phyloP scores from a whole-genome alignment of 2,888 invertebrate species.

The Pyrochroa serraticornis region DNA sequence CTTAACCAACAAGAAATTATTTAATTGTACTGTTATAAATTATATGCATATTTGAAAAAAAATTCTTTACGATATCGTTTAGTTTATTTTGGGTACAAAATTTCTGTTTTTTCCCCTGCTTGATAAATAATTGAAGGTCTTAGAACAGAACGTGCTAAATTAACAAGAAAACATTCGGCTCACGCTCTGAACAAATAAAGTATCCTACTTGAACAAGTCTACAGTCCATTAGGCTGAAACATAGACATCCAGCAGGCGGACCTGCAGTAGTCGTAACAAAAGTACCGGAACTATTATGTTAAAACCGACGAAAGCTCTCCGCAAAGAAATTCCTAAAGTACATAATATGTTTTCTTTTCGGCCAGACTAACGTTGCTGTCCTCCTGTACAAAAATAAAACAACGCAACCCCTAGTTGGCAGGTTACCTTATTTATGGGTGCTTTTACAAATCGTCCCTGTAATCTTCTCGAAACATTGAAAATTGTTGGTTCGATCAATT shows the following conservation, averaged over 20 bases:
- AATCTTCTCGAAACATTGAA: background rate
- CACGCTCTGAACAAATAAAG: slow-evolving; percentile 42
- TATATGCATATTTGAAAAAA: no score
- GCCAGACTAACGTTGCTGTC: slow-evolving; percentile 19
- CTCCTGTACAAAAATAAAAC: slow-evolving; percentile 17
- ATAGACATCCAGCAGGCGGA: slow-evolving; percentile 39
- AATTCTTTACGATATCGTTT: no score
- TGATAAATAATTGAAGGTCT: background rate
- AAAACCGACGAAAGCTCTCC: slow-evolving; percentile 31
- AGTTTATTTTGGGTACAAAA: no score
- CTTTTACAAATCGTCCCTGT: slow-evolving; percentile 5
- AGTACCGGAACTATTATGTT: slow-evolving; percentile 35
- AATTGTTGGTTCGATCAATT: background rate
- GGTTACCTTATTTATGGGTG: slow-evolving; percentile 15
- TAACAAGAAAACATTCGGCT: slow-evolving; percentile 32
- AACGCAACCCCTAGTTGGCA: slow-evolving; percentile 15
- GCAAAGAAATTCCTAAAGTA: slow-evolving; percentile 24
- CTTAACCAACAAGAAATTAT: no score
- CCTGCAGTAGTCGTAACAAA: slow-evolving; percentile 31
- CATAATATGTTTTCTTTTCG: slow-evolving; percentile 32
- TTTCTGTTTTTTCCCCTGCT: no score
- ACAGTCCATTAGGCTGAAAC: slow-evolving; percentile 43
- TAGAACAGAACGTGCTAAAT: slow-evolving; percentile 13
- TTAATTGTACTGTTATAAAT: no score
- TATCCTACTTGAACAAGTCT: slow-evolving; percentile 41